A percentile compares a stretch with the other conserved stretches of the same genome.
Evolutionary conservation across 2,797 vertebrate genomes (phyloP).

Genomic region (Clarias fuscus): DNA sequence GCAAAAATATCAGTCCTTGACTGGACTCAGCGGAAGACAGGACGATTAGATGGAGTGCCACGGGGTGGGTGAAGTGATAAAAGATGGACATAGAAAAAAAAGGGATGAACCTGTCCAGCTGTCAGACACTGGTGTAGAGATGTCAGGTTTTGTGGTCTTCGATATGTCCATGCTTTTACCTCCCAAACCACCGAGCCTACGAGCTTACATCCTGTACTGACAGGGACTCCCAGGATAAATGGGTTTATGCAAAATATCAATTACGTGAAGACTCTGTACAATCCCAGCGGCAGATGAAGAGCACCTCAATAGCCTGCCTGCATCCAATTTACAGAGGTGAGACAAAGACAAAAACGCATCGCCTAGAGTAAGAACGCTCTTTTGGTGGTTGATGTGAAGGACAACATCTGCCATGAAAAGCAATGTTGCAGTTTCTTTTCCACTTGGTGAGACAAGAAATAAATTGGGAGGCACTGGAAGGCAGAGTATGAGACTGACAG

Average conservation of each 20-base stretch:
- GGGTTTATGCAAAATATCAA: slow-evolving; percentile 48
- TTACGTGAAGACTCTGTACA: slow-evolving; percentile 19
- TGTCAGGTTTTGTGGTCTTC: slow-evolving; percentile 9
- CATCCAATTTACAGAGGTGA: slow-evolving; percentile 34
- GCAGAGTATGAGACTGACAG: not conserved
- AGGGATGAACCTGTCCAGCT: slow-evolving; percentile 38
- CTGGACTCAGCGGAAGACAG: slow-evolving; percentile 37
- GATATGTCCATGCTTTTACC: slow-evolving; percentile 14
- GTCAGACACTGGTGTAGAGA: slow-evolving; percentile 30
- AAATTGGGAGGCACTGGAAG: slow-evolving; percentile 4
- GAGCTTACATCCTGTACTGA: slow-evolving; percentile 26
- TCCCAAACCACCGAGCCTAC: slow-evolving; percentile 1
- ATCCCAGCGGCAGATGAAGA: slow-evolving; percentile 36
- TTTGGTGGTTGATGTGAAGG: slow-evolving; percentile 20
- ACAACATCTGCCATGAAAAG: slow-evolving; percentile 23
- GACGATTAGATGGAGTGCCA: slow-evolving; percentile 8
- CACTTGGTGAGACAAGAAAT: not conserved
- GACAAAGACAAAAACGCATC: slow-evolving; percentile 21
- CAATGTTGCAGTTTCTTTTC: not conserved
- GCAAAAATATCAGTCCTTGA: slow-evolving; percentile 26
- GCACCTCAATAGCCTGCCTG: slow-evolving; percentile 5
- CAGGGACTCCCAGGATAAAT: slow-evolving; percentile 34
- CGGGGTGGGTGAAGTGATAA: slow-evolving; percentile 23
- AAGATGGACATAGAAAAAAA: slow-evolving; percentile 41
- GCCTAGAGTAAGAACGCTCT: slow-evolving; percentile 31